Evolutionary conservation across 1,140 invertebrate genomes (phyloP), one percentile per base, ranked within the genome.

Genomic region (Micrasema minimum): DNA sequence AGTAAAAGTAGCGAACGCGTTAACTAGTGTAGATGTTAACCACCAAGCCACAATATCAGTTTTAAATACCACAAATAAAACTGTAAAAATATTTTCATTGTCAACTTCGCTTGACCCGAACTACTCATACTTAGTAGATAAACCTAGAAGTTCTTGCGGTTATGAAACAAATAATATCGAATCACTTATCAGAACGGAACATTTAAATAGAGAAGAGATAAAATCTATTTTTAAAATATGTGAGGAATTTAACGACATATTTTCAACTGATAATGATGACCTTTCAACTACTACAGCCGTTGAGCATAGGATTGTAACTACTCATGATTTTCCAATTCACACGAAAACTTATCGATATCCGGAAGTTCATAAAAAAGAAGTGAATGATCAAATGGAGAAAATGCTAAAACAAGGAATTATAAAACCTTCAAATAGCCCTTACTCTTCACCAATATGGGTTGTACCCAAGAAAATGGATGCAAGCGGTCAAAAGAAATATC

Each of bases 401-500:
- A 76, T 77, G 73, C 38, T 78, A 12, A 38, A 76, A 37, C 51
- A 77, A 38, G 57, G 70, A 22, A 77, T 79, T 22, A 77, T 79
- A 37, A 31, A 57, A 41, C 48, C 62, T 31, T 72, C 71, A 12
- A 57, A 62, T 37, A 50, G 59, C n/a, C 73, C 72, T 23, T 75
- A 55, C 18, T 72, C 53, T 46, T 51, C 69, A 50, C 74, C 74
- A 9, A 16, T 78, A 11, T 72, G 35, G 53, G 41, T 77, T 9
- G 76, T 77, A 14, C 71, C 73, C 5, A 78, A 79, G 48, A 79
- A 78, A 64, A 62, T 53, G 11, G 79, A 80, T 53, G 81, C 78
- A 0, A 81, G 81, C 45, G 78, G 79, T 3, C 50, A 81, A 12
- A 74, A 71, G 38, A 18, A 61, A 61, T 48, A 66, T 3, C 6